Conservation (phyloP, 2,797 vertebrate genomes). For the Hoplostethus mediterraneus region DNA sequence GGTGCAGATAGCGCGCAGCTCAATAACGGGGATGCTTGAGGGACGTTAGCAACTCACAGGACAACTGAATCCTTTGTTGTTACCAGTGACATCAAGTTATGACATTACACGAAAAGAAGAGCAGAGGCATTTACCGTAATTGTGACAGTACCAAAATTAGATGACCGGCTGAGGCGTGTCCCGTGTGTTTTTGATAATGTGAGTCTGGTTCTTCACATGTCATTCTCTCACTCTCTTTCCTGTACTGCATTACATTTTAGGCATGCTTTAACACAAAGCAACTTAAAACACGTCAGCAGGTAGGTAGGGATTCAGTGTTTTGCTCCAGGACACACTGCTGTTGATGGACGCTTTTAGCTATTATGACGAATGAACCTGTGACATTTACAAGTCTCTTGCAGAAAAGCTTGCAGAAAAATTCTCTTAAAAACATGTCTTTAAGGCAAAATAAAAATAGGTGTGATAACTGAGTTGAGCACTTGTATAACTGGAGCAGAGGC, state of each 20-base stretch:
- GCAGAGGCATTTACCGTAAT: background rate
- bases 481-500: background rate
- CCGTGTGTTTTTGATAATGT: conserved; percentile 3
- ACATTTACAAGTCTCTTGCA: too few species aligned
- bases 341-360: too few species aligned
- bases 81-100: background rate
- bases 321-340: too few species aligned
- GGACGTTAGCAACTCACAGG: conserved; percentile 8
- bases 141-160: background rate
- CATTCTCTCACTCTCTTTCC: too few species aligned
- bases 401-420: too few species aligned
- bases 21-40: conserved; percentile 3
- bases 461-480: conserved; percentile 1
- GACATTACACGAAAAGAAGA: background rate
- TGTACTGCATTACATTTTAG: too few species aligned
- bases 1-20: background rate
- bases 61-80: background rate
- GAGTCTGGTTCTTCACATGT: background rate
- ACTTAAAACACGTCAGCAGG: too few species aligned
- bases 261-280: too few species aligned
- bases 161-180: too few species aligned
- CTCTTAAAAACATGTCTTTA: background rate
- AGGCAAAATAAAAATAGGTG: conserved; percentile 4
- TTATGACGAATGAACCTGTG: too few species aligned
- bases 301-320: too few species aligned